Evolutionary conservation across 2,113 vertebrate genomes (phyloP).

Genomic region (Guaruba guarouba): DNA sequence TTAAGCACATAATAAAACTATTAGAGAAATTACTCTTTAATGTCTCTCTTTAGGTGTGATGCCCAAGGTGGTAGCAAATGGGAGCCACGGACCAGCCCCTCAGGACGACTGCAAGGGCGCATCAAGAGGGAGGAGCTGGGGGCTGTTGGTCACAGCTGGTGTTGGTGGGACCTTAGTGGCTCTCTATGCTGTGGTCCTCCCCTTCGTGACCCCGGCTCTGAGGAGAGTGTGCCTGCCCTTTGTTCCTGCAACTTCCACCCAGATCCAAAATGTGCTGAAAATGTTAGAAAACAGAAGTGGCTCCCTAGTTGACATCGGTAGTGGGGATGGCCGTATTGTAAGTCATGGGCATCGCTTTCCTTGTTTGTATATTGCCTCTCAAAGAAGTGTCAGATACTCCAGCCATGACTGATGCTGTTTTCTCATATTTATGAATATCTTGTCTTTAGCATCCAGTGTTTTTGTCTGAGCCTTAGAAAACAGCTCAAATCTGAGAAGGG

Average conservation of each 20-base stretch:
- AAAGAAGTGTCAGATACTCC: accelerated
- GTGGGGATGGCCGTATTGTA: constrained; percentile 93
- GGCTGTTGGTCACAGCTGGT: constrained; percentile 73
- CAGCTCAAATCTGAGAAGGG: background rate
- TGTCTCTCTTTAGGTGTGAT: background rate
- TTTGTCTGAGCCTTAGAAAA: background rate
- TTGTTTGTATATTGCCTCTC: background rate
- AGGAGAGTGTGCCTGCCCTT: constrained; percentile 91
- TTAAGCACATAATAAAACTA: accelerated
- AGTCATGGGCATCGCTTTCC: constrained; percentile 25
- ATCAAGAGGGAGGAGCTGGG: constrained; percentile 62
- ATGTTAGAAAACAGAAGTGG: constrained; percentile 77
- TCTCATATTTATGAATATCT: background rate
- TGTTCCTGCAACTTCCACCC: constrained; percentile 87
- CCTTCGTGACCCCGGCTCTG: constrained; percentile 87
- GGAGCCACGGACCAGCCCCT: accelerated
- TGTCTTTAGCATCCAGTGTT: background rate
- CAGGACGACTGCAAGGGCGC: background rate
- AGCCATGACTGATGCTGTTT: background rate
- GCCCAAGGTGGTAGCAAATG: accelerated
- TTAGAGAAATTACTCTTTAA: accelerated
- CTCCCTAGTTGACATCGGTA: constrained; percentile 88
- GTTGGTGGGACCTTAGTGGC: constrained; percentile 81
- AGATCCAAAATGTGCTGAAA: constrained; percentile 85
- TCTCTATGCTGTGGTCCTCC: constrained; percentile 80